These are phyloP conservation scores for Mamestra configurata DNA, from an alignment of 1,140 invertebrate species.

Conservation along the genomic window DNA sequence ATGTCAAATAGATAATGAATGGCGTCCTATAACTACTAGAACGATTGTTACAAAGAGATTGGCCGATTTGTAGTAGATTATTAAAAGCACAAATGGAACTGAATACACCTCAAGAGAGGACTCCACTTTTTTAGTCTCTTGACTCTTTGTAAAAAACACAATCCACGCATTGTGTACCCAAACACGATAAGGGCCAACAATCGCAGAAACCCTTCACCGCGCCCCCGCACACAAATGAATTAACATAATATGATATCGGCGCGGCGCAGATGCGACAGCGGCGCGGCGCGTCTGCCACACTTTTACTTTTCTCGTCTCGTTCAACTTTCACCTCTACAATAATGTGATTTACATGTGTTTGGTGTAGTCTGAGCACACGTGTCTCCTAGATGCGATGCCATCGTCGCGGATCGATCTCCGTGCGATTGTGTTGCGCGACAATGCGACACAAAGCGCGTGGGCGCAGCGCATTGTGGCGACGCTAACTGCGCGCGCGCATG, in stretches of 20 bases:
- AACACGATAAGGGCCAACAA: slow-evolving; percentile 72
- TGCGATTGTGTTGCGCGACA: slow-evolving; percentile 72
- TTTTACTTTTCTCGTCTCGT: slow-evolving; percentile 81
- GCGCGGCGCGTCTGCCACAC: slow-evolving; percentile 58
- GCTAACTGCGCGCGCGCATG: slow-evolving; percentile 70
- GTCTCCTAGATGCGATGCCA: slow-evolving; percentile 57
- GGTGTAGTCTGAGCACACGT: slow-evolving; percentile 64
- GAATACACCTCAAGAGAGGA: slow-evolving; percentile 70
- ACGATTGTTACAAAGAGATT: slow-evolving; percentile 77
- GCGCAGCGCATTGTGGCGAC: slow-evolving; percentile 81
- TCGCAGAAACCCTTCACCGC: slow-evolving; percentile 68
- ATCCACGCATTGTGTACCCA: slow-evolving; percentile 67
- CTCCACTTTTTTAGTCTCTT: slow-evolving; percentile 73
- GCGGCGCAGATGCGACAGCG: slow-evolving; percentile 75
- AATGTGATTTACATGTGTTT: slow-evolving; percentile 81
- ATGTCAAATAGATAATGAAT: slow-evolving; percentile 79
- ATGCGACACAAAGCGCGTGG: slow-evolving; percentile 76
- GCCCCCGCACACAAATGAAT: slow-evolving; percentile 63
- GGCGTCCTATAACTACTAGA: slow-evolving; percentile 66
- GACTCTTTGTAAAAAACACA: slow-evolving; percentile 71
- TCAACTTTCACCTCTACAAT: slow-evolving; percentile 86
- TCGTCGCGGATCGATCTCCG: slow-evolving; percentile 74
- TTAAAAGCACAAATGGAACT: slow-evolving; percentile 72
- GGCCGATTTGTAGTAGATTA: slow-evolving; percentile 81
- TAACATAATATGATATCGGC: slow-evolving; percentile 76